Evolutionary conservation across 2,888 invertebrate genomes (phyloP), one percentile per base, ranked within the genome.

Genomic region (Volucella inflata): DNA sequence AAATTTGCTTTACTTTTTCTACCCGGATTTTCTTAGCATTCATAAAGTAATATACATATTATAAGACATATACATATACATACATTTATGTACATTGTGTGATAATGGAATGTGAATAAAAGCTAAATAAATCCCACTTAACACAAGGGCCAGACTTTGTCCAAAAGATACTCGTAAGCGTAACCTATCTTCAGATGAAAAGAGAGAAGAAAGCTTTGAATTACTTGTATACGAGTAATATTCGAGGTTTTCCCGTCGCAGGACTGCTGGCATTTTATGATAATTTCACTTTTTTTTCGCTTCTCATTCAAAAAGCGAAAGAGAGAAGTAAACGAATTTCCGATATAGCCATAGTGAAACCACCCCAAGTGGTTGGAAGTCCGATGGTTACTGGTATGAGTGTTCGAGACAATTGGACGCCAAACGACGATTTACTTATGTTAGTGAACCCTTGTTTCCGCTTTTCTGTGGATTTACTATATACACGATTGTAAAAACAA

Each of bases 371-470:
- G 70, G 78, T 67, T 53, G 71, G 17, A 51, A 67, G 59, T 71
- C 60, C 30, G n/a, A 38, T 38, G 17, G 51, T 42, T 70, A 53
- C 11, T 75, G 71, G 84, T 84, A 71, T 84, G 84, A 44, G 84
- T 80, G 70, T 16, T 80, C 84, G 84, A 84, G 84, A 84, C 84
- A 84, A 84, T 84, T 84, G 84, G 84, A 80, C 84, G 84, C 84
- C 84, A 67, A 80, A 71, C 75, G 75, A 70, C 75, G 84, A 75
- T 79, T 80, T 51, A 65, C 59, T 74, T 65, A 74, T 84, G 74
- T 53, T 10, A 55, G 68, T 44, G 72, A 74, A 64, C 53, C 48
- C 60, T 46, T 53, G 46, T 65, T 59, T 68, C 46, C 57, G 46
- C 64, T 62, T n/a, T 36, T 16, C 50, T 30, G 14, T 42, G 40